These are phyloP conservation scores for Agriotes lineatus DNA, from an alignment of 2,888 invertebrate species.

Conservation along the genomic window DNA sequence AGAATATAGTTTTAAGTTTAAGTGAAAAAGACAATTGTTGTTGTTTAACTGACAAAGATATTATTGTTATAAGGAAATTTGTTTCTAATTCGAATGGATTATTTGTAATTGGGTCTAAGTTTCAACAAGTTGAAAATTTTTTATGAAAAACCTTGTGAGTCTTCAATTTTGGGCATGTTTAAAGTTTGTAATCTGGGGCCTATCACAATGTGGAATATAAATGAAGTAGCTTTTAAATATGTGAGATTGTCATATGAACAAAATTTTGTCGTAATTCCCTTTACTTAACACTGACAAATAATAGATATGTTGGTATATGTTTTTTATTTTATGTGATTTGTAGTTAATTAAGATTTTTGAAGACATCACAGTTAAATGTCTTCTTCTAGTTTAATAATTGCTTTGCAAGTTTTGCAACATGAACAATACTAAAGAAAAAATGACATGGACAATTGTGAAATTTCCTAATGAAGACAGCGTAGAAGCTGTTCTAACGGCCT, in stretches of 20 bases:
- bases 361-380: background rate
- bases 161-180: conserved; percentile 9
- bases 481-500: too few relatives aligned
- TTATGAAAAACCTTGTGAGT: conserved; percentile 5
- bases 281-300: background rate
- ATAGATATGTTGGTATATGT: background rate
- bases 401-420: background rate
- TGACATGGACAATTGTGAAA: too few relatives aligned
- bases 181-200: background rate
- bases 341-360: background rate
- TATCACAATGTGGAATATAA: conserved; percentile 9
- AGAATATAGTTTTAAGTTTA: background rate
- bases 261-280: conserved; percentile 8
- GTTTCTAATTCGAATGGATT: background rate
- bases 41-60: conserved; percentile 1
- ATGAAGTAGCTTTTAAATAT: conserved; percentile 10
- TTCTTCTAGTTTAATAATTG: background rate
- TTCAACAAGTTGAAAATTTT: background rate
- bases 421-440: too few relatives aligned
- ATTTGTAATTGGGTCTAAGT: conserved; percentile 13
- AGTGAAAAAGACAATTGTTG: background rate
- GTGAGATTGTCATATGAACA: conserved; percentile 8
- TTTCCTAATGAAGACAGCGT: too few relatives aligned
- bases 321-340: background rate
- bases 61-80: conserved; percentile 5